Base-by-base conservation (phyloP, 2,797 vertebrate species). In the Platyrinchus mystaceus region DNA sequence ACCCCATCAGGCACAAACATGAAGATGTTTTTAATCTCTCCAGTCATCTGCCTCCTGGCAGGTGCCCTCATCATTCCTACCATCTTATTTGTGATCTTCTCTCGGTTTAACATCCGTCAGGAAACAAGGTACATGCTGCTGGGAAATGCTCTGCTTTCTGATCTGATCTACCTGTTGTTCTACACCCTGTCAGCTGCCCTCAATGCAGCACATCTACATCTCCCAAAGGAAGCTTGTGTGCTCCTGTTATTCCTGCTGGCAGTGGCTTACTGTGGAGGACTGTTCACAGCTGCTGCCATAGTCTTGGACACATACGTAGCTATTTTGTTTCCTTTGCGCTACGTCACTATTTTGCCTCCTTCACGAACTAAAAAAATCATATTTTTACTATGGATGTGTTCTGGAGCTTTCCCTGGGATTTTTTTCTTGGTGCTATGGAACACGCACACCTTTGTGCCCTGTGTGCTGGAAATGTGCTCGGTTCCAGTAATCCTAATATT, bases 101-200 rank as follows among this genome's bases (percentile, higher is more conserved):
- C 97, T 32, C 98, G 60, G 30, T 93, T 95, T 47, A 95, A 71
- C 50, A 95, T 98, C 80, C 97, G 97, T 47, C 97, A 96, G 89
- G 98, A 98, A 92, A 98, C 98, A 4, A 98, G 98, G 69, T 98
- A 98, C 95, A 94, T 98, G 74, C 97, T 98, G 52, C 95, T 98
- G 93, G 98, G 97, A 64, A 98, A 98, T 9, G 94, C 97, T 64
- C 90, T 98, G 95, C 82, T 98, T 26, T 98, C 97, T n/a, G 98
- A 98, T 84, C 94, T 98, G 37, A 91, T 98, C 15, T 98, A 98
- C 91, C 92, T 98, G 56, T 73, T 98, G 36, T 92, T 98, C 86
- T 98, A 98, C 90, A 94, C 97, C 30, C 55, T 98, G 43, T 97
- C 86, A 24, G 96, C 97, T n/a, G 94, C 97, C 53, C 91, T 98